phyloP scores from a whole-genome alignment of 1,140 invertebrate genomes.

The Ceratosolen solmsi region DNA sequence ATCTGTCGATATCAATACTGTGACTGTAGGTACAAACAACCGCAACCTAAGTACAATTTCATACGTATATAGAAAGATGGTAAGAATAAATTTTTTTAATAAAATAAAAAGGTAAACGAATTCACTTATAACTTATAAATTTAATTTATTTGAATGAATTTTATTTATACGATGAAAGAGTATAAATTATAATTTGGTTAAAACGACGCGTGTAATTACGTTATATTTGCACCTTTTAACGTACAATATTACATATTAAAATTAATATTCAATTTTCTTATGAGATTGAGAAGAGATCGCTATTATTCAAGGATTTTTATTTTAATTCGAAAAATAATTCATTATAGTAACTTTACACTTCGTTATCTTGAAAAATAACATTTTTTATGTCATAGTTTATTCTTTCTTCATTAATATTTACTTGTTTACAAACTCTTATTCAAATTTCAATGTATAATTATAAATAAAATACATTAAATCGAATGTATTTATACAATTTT shows the following conservation, averaged over 20 bases:
- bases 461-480: not conserved
- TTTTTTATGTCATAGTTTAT: too few relatives aligned
- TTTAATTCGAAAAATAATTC: conserved; percentile 7
- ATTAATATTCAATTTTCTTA: not conserved
- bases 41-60: not conserved
- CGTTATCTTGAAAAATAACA: conserved; percentile 23
- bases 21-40: conserved; percentile 17
- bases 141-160: too few relatives aligned
- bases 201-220: not conserved
- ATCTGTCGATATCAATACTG: conserved; percentile 16
- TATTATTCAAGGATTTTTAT: not conserved
- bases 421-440: not conserved
- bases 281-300: not conserved
- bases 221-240: not conserved
- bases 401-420: not conserved
- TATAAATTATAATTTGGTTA: too few relatives aligned
- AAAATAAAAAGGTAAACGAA: too few relatives aligned
- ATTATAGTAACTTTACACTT: not conserved
- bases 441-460: not conserved
- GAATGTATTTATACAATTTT: not conserved
- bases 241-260: not conserved
- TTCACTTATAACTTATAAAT: too few relatives aligned
- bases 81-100: too few relatives aligned
- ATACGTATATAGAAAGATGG: too few relatives aligned
- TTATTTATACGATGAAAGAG: too few relatives aligned